phyloP scores from a whole-genome alignment of 2,797 vertebrate species.

The Gila robusta region DNA sequence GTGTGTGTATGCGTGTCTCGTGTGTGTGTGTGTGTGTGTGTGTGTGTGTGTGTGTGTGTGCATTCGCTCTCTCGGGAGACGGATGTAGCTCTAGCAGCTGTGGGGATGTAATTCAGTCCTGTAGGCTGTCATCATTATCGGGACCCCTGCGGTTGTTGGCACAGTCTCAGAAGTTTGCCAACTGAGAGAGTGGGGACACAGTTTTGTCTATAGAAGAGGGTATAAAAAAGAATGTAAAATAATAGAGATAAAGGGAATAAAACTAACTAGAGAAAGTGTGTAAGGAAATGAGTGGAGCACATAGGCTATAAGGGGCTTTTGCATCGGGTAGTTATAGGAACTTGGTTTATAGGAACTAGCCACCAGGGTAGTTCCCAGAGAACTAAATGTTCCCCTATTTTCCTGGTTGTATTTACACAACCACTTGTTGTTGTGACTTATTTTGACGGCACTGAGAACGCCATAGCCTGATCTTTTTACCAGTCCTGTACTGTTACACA shows the following conservation, averaged over 20 bases:
- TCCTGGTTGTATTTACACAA: too few relatives aligned
- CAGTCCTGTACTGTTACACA: not conserved
- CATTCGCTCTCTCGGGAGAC: slow-evolving; percentile 60
- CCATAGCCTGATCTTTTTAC: too few relatives aligned
- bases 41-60: slow-evolving; percentile 52
- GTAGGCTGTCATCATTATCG: slow-evolving; percentile 57
- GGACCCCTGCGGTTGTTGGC: slow-evolving; percentile 39
- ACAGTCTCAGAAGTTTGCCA: slow-evolving; percentile 16
- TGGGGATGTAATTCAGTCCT: slow-evolving; percentile 64
- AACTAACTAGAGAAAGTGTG: not conserved
- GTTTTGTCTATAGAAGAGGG: not conserved
- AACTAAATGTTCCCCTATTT: not conserved
- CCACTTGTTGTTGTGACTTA: not conserved
- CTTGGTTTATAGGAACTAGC: not conserved
- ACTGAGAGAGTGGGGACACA: not conserved
- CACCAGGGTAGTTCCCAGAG: not conserved
- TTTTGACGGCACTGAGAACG: not conserved
- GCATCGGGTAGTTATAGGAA: not conserved
- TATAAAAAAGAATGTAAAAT: not conserved
- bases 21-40: not conserved
- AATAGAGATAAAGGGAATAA: not conserved
- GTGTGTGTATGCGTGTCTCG: too few relatives aligned
- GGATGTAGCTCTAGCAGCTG: slow-evolving; percentile 71
- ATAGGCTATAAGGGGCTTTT: not conserved
- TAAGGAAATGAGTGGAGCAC: not conserved